A percentile compares a stretch with the other conserved stretches of the same genome.
These are phyloP conservation scores for Vombatus ursinus DNA, from an alignment of 2,113 vertebrate species.

Conservation along the genomic window DNA sequence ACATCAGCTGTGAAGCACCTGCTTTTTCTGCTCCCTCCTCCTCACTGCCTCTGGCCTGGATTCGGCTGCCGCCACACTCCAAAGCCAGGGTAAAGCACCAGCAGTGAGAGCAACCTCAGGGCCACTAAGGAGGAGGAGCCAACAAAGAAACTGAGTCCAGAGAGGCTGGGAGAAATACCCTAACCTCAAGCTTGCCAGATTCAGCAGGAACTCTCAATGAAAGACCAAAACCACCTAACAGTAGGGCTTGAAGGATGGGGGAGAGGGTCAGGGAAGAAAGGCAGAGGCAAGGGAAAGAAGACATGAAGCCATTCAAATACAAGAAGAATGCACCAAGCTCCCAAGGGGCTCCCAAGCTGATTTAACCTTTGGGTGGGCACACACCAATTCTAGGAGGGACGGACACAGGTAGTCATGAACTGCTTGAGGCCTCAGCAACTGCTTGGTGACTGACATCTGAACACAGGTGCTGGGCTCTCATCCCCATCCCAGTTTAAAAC, in stretches of 20 bases:
- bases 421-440: neutral
- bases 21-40: neutral
- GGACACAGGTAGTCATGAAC: neutral
- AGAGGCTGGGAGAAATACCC: neutral
- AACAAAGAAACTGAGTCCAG: neutral
- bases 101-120: neutral
- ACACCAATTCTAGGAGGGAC: neutral
- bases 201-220: neutral
- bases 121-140: neutral
- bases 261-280: neutral
- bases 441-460: neutral
- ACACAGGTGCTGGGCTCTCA: neutral
- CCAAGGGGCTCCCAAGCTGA: neutral
- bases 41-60: constrained; percentile 20
- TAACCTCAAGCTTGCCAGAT: neutral
- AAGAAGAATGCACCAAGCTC: neutral
- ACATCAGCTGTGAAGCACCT: constrained; percentile 72
- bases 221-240: neutral
- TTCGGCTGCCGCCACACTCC: constrained; percentile 30
- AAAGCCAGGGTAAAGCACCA: constrained; percentile 4
- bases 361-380: neutral
- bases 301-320: neutral
- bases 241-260: neutral
- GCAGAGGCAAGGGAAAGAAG: neutral
- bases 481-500: neutral